Evolutionary conservation across 1,140 invertebrate genomes (phyloP).

Genomic region (Magallana angulata): DNA sequence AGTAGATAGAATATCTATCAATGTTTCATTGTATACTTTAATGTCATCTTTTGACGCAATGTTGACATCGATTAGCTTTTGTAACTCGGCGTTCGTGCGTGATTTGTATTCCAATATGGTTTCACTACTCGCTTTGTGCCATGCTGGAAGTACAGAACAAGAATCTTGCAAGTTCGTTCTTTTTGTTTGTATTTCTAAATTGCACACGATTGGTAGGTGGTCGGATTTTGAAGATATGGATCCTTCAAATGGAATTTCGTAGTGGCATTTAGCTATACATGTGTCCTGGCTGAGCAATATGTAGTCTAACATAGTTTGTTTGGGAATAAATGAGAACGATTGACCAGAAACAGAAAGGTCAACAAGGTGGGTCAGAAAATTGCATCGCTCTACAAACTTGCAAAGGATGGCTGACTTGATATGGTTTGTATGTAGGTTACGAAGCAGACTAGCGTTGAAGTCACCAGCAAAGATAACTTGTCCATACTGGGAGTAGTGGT

Average conservation of each 20-base stretch:
- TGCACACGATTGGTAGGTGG: conserved; percentile 6
- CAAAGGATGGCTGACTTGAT: background rate
- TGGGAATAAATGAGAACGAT: background rate
- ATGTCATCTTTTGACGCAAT: too few relatives aligned
- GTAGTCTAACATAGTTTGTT: background rate
- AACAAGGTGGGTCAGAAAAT: conserved; percentile 17
- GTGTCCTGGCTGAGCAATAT: background rate
- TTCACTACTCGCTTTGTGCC: background rate
- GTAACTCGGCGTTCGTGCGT: background rate
- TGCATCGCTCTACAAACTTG: conserved; percentile 9
- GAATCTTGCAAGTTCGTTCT: background rate
- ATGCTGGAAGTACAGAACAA: background rate
- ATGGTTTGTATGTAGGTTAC: too few relatives aligned
- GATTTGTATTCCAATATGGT: background rate
- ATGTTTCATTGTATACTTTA: too few relatives aligned
- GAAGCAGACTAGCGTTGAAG: too few relatives aligned
- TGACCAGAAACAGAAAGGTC: background rate
- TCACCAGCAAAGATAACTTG: too few relatives aligned
- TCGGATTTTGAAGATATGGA: conserved; percentile 2
- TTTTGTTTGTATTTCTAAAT: background rate
- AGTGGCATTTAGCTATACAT: background rate
- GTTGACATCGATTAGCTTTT: background rate
- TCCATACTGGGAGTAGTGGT: too few relatives aligned
- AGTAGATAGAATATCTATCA: too few relatives aligned
- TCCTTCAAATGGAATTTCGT: conserved; percentile 37